phyloP scores from a whole-genome alignment of 2,113 vertebrate species.

The Aplodontia rufa region DNA sequence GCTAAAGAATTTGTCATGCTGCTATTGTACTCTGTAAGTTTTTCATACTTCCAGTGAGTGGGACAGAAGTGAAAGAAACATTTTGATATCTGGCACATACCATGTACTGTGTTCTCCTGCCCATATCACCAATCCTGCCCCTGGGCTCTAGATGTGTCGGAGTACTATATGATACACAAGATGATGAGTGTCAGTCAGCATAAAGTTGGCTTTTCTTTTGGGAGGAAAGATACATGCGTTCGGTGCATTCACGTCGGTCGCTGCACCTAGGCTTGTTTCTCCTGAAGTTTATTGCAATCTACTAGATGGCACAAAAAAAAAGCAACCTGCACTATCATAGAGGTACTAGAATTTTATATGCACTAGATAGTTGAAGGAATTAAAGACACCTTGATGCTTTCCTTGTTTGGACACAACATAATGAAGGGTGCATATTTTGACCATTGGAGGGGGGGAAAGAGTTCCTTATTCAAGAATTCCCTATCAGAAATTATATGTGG shows the following conservation, averaged over 20 bases:
- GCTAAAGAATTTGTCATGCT: not conserved
- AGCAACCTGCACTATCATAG: not conserved
- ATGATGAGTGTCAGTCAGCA: not conserved
- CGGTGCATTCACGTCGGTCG: not conserved
- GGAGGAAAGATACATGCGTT: not conserved
- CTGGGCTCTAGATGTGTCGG: not conserved
- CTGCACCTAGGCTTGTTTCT: not conserved
- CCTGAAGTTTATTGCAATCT: not conserved
- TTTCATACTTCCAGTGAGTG: not conserved
- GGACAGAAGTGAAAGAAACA: not conserved
- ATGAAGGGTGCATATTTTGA: not conserved
- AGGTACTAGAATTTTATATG: not conserved
- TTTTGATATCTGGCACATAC: not conserved
- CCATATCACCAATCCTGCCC: not conserved
- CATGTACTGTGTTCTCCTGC: not conserved
- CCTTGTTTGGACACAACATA: not conserved
- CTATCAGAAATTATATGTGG: not conserved
- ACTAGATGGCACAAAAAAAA: not conserved
- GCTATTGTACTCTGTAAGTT: not conserved
- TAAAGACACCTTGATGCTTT: not conserved
- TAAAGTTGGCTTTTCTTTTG: not conserved
- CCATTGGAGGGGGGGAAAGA: not conserved
- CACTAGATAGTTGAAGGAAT: not conserved
- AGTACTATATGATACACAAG: not conserved
- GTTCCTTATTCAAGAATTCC: not conserved